These are phyloP conservation scores for Porites rus DNA, from an alignment of 92 coral and sea anemone genomes.

Conservation along the genomic window DNA sequence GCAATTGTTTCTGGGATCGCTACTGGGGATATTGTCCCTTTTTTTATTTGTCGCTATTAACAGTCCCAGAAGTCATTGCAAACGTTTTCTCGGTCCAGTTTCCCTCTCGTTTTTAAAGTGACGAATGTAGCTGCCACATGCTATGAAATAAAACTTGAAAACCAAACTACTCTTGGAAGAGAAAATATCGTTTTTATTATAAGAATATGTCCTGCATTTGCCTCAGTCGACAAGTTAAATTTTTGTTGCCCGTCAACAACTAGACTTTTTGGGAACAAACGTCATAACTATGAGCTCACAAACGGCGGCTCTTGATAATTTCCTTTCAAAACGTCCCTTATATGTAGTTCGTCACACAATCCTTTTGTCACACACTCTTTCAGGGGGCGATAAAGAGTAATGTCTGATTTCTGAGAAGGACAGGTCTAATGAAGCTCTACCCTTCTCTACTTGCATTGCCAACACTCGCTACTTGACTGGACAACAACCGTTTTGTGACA, in stretches of 20 bases:
- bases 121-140: too few species aligned
- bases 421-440: neutral
- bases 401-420: neutral
- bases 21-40: too few species aligned
- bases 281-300: neutral
- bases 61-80: too few species aligned
- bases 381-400: too few species aligned
- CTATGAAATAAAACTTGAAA: too few species aligned
- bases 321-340: neutral
- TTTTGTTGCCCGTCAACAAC: conserved; percentile 5
- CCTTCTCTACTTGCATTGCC: neutral
- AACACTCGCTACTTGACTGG: neutral
- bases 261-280: neutral
- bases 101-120: too few species aligned
- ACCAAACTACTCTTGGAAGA: too few species aligned
- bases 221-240: neutral
- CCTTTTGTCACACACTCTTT: neutral
- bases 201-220: neutral
- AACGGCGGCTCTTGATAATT: neutral
- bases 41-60: too few species aligned
- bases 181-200: conserved; percentile 31
- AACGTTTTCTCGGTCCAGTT: too few species aligned
- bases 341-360: neutral
- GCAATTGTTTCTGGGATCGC: too few species aligned
- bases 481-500: neutral